Evolutionary conservation across 2,113 vertebrate genomes (phyloP).

Genomic region (Tapirus terrestris): DNA sequence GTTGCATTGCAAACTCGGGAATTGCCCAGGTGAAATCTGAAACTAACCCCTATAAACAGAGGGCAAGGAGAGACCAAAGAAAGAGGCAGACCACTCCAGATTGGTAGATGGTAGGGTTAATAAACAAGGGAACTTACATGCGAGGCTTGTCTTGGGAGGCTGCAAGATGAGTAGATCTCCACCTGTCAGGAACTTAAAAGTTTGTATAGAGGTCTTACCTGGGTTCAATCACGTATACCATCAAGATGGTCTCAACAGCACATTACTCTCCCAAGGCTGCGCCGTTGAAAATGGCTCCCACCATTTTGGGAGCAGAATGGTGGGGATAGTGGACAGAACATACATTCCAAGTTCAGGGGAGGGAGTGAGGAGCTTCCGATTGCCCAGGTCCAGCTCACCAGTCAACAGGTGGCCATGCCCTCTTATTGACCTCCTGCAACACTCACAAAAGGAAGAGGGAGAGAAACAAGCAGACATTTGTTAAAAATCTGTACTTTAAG

Average conservation of each 20-base stretch:
- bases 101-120: too few relatives aligned
- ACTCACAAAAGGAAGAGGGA: neutral
- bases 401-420: neutral
- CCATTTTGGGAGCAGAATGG: too few relatives aligned
- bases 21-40: neutral
- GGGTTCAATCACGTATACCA: too few relatives aligned
- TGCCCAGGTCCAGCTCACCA: neutral
- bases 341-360: too few relatives aligned
- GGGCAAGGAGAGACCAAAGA: neutral
- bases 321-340: too few relatives aligned
- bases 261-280: too few relatives aligned
- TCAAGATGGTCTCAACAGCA: too few relatives aligned
- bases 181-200: too few relatives aligned
- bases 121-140: neutral
- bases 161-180: neutral
- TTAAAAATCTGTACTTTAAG: neutral
- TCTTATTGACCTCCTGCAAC: neutral
- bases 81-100: neutral
- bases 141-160: neutral
- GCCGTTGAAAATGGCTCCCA: too few relatives aligned
- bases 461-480: neutral
- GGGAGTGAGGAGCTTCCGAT: too few relatives aligned
- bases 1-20: neutral
- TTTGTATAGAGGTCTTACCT: too few relatives aligned
- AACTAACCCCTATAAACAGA: neutral